Evolutionary conservation across 2,888 invertebrate genomes (phyloP).

Genomic region (Aplocera efformata): DNA sequence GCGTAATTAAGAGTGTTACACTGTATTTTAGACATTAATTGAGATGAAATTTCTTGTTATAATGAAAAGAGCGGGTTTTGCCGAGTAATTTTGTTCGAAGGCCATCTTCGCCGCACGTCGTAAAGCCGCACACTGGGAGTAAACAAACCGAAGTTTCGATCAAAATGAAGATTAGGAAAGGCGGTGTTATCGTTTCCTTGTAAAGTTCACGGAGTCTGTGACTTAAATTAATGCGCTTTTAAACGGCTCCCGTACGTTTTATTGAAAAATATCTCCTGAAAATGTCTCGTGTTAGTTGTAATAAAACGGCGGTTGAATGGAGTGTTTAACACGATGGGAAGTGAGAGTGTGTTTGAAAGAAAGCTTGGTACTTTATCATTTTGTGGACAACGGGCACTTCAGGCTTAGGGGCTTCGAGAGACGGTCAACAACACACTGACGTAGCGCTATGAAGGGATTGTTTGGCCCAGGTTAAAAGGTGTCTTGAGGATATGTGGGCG

Average conservation of each 20-base stretch:
- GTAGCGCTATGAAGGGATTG: constrained; percentile 44
- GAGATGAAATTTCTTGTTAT: constrained; percentile 78
- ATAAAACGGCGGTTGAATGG: constrained; percentile 36
- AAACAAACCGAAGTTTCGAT: constrained; percentile 70
- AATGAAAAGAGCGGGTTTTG: constrained; percentile 55
- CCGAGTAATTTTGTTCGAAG: constrained; percentile 63
- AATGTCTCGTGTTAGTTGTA: constrained; percentile 33
- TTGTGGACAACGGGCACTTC: constrained; percentile 61
- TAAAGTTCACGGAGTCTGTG: constrained; percentile 48
- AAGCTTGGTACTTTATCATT: constrained; percentile 67
- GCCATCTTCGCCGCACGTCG: constrained; percentile 54
- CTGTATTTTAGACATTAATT: constrained; percentile 80
- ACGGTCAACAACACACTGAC: constrained; percentile 47
- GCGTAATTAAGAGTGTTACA: constrained; percentile 79
- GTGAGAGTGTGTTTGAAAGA: constrained; percentile 45
- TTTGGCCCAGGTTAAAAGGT: constrained; percentile 43
- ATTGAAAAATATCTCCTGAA: constrained; percentile 25
- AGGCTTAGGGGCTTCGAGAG: constrained; percentile 56
- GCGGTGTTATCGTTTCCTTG: constrained; percentile 62
- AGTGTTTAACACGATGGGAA: constrained; percentile 38
- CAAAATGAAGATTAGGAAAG: constrained; percentile 63
- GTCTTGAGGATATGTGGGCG: constrained; percentile 48
- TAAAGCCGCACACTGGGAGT: constrained; percentile 56
- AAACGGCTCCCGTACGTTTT: constrained; percentile 33
- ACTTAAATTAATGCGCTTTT: constrained; percentile 47